A percentile compares a stretch with the other conserved stretches of the same genome.
Evolutionary conservation across 2,888 invertebrate species (phyloP).

Genomic region (Pachymerium ferrugineum): DNA sequence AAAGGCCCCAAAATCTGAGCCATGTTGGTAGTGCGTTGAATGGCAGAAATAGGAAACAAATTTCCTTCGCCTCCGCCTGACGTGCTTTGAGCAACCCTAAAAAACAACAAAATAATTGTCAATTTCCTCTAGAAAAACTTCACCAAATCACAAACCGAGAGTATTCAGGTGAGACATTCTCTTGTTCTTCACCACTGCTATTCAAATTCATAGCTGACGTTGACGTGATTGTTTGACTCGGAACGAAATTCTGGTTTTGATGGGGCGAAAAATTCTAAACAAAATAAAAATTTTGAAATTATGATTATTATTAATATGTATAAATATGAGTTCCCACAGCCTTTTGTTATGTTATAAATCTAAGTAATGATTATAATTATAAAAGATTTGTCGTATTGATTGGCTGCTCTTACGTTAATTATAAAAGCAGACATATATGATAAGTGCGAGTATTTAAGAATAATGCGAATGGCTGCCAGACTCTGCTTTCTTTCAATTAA

Average conservation of each 20-base stretch:
- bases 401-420: no score
- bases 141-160: background rate
- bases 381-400: no score
- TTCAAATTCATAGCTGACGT: background rate
- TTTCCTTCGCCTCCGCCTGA: background rate
- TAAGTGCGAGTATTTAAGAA: no score
- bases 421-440: no score
- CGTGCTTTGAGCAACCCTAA: constrained; percentile 13
- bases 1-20: constrained; percentile 23
- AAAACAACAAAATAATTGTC: background rate
- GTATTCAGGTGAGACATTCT: constrained; percentile 29
- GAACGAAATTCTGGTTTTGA: background rate
- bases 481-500: background rate
- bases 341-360: no score
- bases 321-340: no score
- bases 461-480: no score
- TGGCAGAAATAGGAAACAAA: background rate
- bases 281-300: background rate
- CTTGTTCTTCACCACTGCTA: constrained; percentile 29
- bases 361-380: no score
- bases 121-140: background rate
- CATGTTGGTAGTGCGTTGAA: background rate
- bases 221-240: background rate
- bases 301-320: no score
- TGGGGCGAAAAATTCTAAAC: background rate